Conservation (phyloP, 2,797 vertebrate genomes). For the Manis pentadactyla region DNA sequence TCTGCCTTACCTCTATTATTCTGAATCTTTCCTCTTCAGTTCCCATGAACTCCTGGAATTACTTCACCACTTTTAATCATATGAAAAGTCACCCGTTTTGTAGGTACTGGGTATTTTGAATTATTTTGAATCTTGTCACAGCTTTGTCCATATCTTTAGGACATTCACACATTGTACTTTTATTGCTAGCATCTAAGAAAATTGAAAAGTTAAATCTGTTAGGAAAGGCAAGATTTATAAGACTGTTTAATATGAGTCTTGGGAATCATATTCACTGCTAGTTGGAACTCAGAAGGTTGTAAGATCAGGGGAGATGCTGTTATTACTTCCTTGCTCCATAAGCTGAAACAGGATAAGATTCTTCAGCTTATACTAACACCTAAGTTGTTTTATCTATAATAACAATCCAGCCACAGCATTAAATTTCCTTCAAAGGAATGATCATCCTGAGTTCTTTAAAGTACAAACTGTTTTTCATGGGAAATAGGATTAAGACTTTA, state of each 20-base stretch:
- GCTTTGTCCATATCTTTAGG: constrained; percentile 46
- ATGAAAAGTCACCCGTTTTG: background rate
- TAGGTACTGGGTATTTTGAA: background rate
- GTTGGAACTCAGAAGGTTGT: background rate
- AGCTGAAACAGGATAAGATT: background rate
- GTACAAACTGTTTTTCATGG: background rate
- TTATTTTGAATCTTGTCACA: constrained; percentile 39
- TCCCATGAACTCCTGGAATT: background rate
- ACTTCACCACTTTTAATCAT: background rate
- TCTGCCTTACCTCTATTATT: background rate
- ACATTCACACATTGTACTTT: background rate
- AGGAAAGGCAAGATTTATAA: constrained; percentile 22
- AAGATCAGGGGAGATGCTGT: constrained; percentile 9
- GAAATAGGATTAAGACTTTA: background rate
- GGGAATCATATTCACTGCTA: background rate
- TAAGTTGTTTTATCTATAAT: constrained; percentile 25
- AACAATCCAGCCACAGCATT: background rate
- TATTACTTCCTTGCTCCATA: constrained; percentile 26
- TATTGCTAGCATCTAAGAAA: constrained; percentile 38
- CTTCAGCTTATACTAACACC: background rate
- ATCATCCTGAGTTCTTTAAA: constrained; percentile 41
- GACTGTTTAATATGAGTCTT: background rate
- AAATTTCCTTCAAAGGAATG: constrained; percentile 32
- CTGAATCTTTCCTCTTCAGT: background rate
- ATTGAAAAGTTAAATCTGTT: constrained; percentile 33